Percentiles rank a stretch among this genome's conserved stretches.
Evolutionary conservation across 2,113 vertebrate species (phyloP).

Genomic region (Leucosticte australis): DNA sequence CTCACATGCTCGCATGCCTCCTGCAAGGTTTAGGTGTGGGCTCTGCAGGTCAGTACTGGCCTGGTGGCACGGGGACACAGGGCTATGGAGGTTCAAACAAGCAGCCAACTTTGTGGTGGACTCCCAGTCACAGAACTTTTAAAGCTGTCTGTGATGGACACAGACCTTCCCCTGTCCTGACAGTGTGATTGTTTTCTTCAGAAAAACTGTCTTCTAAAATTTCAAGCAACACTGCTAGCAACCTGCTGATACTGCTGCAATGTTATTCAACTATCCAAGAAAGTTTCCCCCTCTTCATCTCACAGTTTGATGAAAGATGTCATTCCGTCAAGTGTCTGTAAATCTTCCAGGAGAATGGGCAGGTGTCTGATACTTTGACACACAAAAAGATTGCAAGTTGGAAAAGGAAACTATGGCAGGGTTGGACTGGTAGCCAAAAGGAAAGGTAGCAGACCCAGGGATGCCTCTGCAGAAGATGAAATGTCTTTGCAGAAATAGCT

Average conservation of each 20-base stretch:
- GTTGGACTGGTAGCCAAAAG: not conserved
- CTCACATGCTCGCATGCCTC: not conserved
- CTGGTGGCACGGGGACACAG: not conserved
- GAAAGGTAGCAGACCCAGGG: not conserved
- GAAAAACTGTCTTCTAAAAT: not conserved
- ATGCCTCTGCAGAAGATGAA: not conserved
- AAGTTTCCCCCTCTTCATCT: not conserved
- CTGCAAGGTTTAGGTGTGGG: not conserved
- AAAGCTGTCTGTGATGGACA: not conserved
- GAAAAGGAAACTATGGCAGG: not conserved
- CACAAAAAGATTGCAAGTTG: not conserved
- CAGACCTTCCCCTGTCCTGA: not conserved
- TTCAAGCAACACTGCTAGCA: not conserved
- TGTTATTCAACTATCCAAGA: not conserved
- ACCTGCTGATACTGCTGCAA: not conserved
- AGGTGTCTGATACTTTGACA: not conserved
- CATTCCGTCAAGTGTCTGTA: not conserved
- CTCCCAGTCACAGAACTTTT: not conserved
- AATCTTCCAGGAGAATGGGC: not conserved
- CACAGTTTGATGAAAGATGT: not conserved
- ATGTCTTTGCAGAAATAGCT: not conserved
- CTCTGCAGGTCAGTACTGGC: not conserved
- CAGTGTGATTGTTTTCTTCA: not conserved
- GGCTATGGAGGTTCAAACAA: not conserved
- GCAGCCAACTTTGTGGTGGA: not conserved